These are phyloP conservation scores for Aporophyla nigra DNA, from an alignment of 2,888 invertebrate genomes.

Conservation along the genomic window DNA sequence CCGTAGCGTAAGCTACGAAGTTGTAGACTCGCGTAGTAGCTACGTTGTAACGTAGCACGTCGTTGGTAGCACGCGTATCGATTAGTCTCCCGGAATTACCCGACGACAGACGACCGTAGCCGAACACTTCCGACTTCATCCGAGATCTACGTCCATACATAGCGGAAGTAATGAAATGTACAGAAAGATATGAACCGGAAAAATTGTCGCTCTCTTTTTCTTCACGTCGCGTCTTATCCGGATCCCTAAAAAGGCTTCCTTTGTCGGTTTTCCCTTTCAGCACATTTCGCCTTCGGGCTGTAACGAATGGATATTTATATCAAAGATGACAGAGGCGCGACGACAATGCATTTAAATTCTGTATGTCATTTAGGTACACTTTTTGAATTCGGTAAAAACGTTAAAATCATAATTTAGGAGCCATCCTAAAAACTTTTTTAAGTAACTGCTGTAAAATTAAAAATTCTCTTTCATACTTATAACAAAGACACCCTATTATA, in stretches of 20 bases:
- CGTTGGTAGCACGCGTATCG: constrained; percentile 84
- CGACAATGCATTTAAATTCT: constrained; percentile 63
- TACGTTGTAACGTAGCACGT: constrained; percentile 84
- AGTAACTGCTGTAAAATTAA: constrained; percentile 45
- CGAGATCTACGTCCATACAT: constrained; percentile 83
- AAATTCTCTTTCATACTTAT: constrained; percentile 61
- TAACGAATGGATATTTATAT: constrained; percentile 80
- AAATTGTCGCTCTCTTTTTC: constrained; percentile 89
- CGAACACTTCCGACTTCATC: constrained; percentile 78
- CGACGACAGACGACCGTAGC: constrained; percentile 76
- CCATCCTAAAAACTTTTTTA: constrained; percentile 9
- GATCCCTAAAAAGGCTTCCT: constrained; percentile 81
- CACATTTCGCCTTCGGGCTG: constrained; percentile 74
- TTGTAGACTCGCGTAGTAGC: constrained; percentile 82
- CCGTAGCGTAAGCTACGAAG: constrained; percentile 84
- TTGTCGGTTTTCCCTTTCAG: constrained; percentile 84
- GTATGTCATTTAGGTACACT: constrained; percentile 54
- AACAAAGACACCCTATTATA: constrained; percentile 67
- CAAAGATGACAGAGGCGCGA: constrained; percentile 68
- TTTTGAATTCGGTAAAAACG: constrained; percentile 21
- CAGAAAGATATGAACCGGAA: constrained; percentile 90
- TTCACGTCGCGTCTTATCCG: constrained; percentile 84
- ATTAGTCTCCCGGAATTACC: constrained; percentile 82
- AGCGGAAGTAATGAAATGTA: constrained; percentile 91
- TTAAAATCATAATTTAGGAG: neutral